These are phyloP conservation scores for Watsonalla binaria DNA, from an alignment of 2,888 invertebrate species.

Conservation along the genomic window DNA sequence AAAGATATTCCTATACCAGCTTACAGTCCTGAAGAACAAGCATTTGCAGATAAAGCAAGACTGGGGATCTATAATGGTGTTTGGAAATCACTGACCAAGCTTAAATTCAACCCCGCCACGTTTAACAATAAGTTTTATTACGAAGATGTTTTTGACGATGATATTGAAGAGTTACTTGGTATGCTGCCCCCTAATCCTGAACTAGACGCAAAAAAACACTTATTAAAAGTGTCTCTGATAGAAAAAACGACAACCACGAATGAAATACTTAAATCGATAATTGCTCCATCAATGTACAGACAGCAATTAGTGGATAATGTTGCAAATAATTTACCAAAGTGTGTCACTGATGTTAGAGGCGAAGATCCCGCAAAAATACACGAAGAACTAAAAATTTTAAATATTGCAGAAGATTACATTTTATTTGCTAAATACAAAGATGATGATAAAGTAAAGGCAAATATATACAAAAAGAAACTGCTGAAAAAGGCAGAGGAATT, in stretches of 20 bases:
- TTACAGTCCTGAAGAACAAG: slow-evolving; percentile 21
- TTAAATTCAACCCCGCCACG: slow-evolving; percentile 40
- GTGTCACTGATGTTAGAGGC: slow-evolving; percentile 8
- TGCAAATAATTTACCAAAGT: slow-evolving; percentile 26
- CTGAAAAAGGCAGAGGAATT: slow-evolving; percentile 32
- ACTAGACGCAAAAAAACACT: slow-evolving; percentile 28
- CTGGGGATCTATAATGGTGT: slow-evolving; percentile 43
- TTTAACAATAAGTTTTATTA: slow-evolving; percentile 41
- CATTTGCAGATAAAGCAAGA: slow-evolving; percentile 32
- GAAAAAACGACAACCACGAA: slow-evolving; percentile 39
- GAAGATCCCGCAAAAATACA: slow-evolving; percentile 21
- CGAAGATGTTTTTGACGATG: slow-evolving; percentile 51
- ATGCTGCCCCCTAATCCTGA: slow-evolving; percentile 42
- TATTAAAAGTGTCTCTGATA: slow-evolving; percentile 43
- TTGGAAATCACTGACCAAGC: slow-evolving; percentile 45
- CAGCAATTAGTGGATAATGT: slow-evolving; percentile 42
- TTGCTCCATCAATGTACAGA: slow-evolving; percentile 33
- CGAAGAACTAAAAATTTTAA: slow-evolving; percentile 40
- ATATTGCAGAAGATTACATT: slow-evolving; percentile 46
- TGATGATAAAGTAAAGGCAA: slow-evolving; percentile 37
- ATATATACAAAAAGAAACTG: slow-evolving; percentile 43
- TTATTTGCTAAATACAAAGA: slow-evolving; percentile 37
- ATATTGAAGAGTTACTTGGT: slow-evolving; percentile 47
- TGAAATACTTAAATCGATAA: slow-evolving; percentile 23
- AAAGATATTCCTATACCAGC: slow-evolving; percentile 37